phyloP scores from a whole-genome alignment of 2,888 invertebrate genomes.

The Choreutis nemorana region DNA sequence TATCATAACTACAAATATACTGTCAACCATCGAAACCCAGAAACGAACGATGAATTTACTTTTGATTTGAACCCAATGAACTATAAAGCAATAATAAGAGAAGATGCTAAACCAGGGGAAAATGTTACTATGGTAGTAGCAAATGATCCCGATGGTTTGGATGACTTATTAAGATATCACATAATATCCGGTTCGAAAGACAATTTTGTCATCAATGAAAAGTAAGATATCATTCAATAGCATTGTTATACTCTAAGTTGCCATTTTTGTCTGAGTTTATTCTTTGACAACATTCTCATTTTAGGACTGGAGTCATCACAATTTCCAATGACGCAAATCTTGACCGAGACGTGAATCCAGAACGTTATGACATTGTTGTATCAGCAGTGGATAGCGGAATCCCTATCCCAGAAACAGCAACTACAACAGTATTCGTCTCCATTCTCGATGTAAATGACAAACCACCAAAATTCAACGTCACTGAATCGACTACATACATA shows the following conservation, averaged over 20 bases:
- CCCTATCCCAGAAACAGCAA: constrained; percentile 80
- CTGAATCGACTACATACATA: constrained; percentile 72
- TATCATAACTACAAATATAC: constrained; percentile 67
- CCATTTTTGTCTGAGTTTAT: too few species aligned
- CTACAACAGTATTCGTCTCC: constrained; percentile 75
- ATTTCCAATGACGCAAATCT: constrained; percentile 77
- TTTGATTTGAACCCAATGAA: constrained; percentile 72
- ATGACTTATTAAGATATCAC: constrained; percentile 72
- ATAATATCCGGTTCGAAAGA: constrained; percentile 79
- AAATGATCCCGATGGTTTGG: constrained; percentile 81
- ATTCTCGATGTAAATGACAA: constrained; percentile 84
- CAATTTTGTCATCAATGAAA: constrained; percentile 78
- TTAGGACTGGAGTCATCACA: constrained; percentile 74
- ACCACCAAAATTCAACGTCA: constrained; percentile 76
- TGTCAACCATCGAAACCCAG: constrained; percentile 30
- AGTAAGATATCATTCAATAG: constrained; percentile 44
- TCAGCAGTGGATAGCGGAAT: constrained; percentile 79
- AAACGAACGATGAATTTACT: constrained; percentile 41
- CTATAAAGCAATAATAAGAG: constrained; percentile 74
- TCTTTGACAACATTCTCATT: too few species aligned
- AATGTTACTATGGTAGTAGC: constrained; percentile 76
- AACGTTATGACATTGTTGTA: constrained; percentile 74
- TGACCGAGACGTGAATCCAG: constrained; percentile 73
- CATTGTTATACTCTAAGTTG: constrained; percentile 1
- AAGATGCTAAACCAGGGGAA: constrained; percentile 73